Percentiles rank a stretch among this genome's conserved stretches.
These are phyloP conservation scores for Catonia carolina DNA, from an alignment of 2,888 invertebrate species.

Conservation along the genomic window DNA sequence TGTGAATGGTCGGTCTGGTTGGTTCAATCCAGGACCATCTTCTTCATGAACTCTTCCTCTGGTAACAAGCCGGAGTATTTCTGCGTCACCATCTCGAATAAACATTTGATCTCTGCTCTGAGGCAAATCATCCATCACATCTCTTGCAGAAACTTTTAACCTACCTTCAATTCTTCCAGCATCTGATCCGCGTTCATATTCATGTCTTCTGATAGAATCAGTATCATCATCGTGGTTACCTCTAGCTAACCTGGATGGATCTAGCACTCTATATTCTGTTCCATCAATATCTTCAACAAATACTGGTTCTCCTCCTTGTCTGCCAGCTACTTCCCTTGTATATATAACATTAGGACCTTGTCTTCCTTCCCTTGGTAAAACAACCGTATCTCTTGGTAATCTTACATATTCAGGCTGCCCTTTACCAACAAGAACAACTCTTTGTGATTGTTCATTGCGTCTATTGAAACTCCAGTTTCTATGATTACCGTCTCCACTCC, in stretches of 20 bases:
- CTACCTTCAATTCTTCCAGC: constrained; percentile 36
- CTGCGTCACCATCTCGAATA: constrained; percentile 77
- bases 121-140: constrained; percentile 34
- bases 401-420: constrained; percentile 9
- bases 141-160: constrained; percentile 41
- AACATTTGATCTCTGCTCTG: constrained; percentile 50
- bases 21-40: constrained; percentile 30
- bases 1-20: constrained; percentile 33
- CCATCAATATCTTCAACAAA: constrained; percentile 57
- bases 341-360: constrained; percentile 46
- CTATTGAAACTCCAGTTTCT: constrained; percentile 63
- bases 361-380: background rate
- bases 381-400: constrained; percentile 8
- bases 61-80: constrained; percentile 71
- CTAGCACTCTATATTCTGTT: constrained; percentile 35
- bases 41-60: constrained; percentile 51
- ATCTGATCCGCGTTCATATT: constrained; percentile 70
- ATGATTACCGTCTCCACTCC: constrained; percentile 71
- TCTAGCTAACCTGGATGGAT: constrained; percentile 32
- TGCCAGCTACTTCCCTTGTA: constrained; percentile 46
- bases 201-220: constrained; percentile 68
- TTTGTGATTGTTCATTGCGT: constrained; percentile 43
- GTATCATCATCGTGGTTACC: constrained; percentile 52
- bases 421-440: constrained; percentile 31
- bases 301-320: constrained; percentile 49